Conservation (phyloP, 2,113 vertebrate species). For the Pholis gunnellus region DNA sequence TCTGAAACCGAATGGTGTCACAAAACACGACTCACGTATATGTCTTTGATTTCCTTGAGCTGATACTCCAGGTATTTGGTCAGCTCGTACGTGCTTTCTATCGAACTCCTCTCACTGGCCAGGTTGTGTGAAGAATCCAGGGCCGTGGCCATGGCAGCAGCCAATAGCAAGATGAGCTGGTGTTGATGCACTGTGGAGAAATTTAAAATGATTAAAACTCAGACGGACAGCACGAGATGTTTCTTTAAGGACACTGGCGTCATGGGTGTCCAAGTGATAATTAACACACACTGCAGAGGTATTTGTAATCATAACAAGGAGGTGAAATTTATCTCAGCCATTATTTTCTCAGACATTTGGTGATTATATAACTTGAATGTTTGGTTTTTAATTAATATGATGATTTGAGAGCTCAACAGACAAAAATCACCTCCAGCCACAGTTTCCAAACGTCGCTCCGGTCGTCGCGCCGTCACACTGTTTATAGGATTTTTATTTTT, state of each 20-base stretch:
- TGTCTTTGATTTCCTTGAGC: conserved; percentile 94
- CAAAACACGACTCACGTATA: conserved; percentile 89
- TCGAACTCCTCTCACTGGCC: conserved; percentile 89
- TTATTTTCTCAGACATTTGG: conserved; percentile 48
- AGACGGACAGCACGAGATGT: conserved; percentile 11
- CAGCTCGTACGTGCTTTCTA: conserved; percentile 97
- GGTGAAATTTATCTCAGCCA: conserved; percentile 33
- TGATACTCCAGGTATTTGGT: conserved; percentile 98
- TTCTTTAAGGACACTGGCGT: conserved; percentile 38
- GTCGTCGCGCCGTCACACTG: conserved; percentile 31
- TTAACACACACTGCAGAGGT: conserved; percentile 37
- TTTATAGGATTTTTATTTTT: conserved; percentile 56
- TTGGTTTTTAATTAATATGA: conserved; percentile 50
- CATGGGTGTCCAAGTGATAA: conserved; percentile 45
- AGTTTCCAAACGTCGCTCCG: conserved; percentile 22
- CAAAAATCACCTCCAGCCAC: conserved; percentile 29
- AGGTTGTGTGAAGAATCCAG: conserved; percentile 86
- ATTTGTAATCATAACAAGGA: conserved; percentile 62
- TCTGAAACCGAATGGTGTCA: background rate
- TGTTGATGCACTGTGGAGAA: conserved; percentile 68
- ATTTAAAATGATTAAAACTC: conserved; percentile 31
- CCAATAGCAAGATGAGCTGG: conserved; percentile 87
- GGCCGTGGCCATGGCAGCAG: conserved; percentile 85
- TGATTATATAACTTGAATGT: conserved; percentile 61
- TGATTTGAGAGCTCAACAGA: conserved; percentile 30